Evolutionary conservation across 2,888 invertebrate genomes (phyloP), one percentile per base, ranked within the genome.

Genomic region (Carpatolechia fugitivella): DNA sequence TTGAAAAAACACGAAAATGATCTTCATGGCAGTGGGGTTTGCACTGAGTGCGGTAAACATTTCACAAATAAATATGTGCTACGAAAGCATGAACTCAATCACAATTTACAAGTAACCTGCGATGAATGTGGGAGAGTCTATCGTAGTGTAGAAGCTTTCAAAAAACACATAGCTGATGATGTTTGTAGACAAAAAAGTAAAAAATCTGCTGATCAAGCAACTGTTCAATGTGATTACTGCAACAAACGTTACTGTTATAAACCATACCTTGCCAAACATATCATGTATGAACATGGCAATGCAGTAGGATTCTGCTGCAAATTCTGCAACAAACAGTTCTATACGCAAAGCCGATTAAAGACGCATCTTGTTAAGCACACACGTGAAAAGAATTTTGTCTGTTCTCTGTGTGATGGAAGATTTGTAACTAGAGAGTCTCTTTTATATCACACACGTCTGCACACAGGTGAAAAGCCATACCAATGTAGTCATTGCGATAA

Each of bases 351-450:
- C 52, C 57, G 58, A 29, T 57, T 77, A 16, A 66, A 66, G 13
- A 64, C 67, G 6, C 78, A 78, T 56, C 62, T 68, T 29, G 48
- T 76, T 11, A 77, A 59, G 40, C 78, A 78, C 60, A 78, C 78
- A 0, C 68, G 69, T 46, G 72, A 76, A 51, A 76, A 74, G 56
- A 68, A 74, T 7, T 76, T 69, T 58, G 54, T 59, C 10, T 78
- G 78, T 63, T 57, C 62, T 13, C 52, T 64, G 0, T 78, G 78
- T 52, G 63, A 65, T 6, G 66, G 69, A 0, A 63, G 65, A 52
- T 78, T 74, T 65, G 74, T 69, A 1, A 68, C 72, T 0, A 75
- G 68, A 55, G 60, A 60, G 14, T 69, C 78, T 6, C 53, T 78
- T n/a, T 35, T 70, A 11, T 72, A 72, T 51, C 78, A 78, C 47